phyloP scores from a whole-genome alignment of 30 jellyfish, hydroid and myxozoan species.

The Hydractinia symbiolongicarpus region DNA sequence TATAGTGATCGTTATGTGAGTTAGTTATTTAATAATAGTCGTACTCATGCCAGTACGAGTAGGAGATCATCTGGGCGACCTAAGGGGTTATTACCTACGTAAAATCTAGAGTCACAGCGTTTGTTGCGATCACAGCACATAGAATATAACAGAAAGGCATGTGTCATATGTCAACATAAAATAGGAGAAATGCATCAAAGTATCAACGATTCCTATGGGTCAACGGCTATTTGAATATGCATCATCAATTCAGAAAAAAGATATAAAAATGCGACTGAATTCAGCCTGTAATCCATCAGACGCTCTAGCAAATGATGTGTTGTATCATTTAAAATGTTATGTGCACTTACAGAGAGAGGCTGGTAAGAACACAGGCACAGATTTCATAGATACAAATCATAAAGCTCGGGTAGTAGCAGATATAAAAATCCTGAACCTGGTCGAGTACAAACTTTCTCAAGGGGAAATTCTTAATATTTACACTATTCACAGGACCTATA shows the following conservation, averaged over 20 bases:
- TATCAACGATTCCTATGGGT: slow-evolving; percentile 8
- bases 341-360: slow-evolving; percentile 10
- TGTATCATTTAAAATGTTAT: neutral
- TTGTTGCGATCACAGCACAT: slow-evolving; percentile 11
- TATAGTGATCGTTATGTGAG: neutral
- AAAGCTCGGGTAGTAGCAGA: no score
- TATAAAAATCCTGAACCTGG: slow-evolving; percentile 4
- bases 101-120: slow-evolving; percentile 3
- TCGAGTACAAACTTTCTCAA: slow-evolving; percentile 4
- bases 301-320: slow-evolving; percentile 8
- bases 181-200: slow-evolving; percentile 5
- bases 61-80: slow-evolving; percentile 14
- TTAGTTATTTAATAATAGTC: no score
- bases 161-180: slow-evolving; percentile 1
- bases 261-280: no score
- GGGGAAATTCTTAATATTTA: neutral
- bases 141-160: slow-evolving; percentile 5
- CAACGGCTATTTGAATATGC: slow-evolving; percentile 6
- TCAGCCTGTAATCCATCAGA: slow-evolving; percentile 10
- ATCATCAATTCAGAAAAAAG: neutral
- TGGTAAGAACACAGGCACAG: slow-evolving; percentile 6
- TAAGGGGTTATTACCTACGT: neutral
- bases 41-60: neutral
- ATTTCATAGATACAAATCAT: slow-evolving; percentile 1
- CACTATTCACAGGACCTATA: slow-evolving; percentile 5